Base-by-base conservation (phyloP, 2,113 vertebrate genomes). In the Ammodytes dubius region DNA sequence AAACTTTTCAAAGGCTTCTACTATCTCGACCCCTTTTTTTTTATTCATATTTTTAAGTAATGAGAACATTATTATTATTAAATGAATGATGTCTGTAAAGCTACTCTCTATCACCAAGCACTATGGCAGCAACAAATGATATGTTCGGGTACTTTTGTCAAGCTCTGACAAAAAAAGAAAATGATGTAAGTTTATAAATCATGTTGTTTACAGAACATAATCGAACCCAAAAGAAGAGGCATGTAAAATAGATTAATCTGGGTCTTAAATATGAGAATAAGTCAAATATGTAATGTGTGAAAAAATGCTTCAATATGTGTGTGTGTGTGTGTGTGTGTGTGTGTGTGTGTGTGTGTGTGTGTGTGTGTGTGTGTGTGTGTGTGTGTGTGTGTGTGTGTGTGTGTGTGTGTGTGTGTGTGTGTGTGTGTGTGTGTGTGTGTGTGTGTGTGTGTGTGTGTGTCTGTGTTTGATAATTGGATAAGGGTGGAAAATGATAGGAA, bases 371-470 rank as follows among this genome's bases (percentile, higher is more conserved):
- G 12, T 0, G 0, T 54, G 5, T 27, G 4, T 19, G 15, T 60
- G 53, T 27, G 2, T 47, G 2, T 67, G n/a, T 52, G 12, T 0
- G 0, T 54, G 5, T 27, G 4, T 19, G 15, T 60, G 53, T 27
- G 2, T 47, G 2, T 67, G n/a, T 52, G 12, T 0, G 0, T 54
- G 5, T 27, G 4, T 19, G 15, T 60, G 53, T 27, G 2, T 47
- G 2, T 67, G n/a, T 52, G 12, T 0, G 0, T 54, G 5, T 27
- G 4, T 19, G 15, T 60, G 53, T 27, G 2, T 47, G 2, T 67
- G n/a, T 52, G 12, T 0, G 0, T 54, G 5, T 27, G 4, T 19
- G n/a, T 52, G 12, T 0, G 0, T 54, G 5, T 27, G 4, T 19
- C 15, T 60, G 53, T 27, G 2, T 47, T 3, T 67, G n/a, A 2